Base-by-base conservation (phyloP, 2,888 invertebrate genomes). In the Megaustenia siamemsis region DNA sequence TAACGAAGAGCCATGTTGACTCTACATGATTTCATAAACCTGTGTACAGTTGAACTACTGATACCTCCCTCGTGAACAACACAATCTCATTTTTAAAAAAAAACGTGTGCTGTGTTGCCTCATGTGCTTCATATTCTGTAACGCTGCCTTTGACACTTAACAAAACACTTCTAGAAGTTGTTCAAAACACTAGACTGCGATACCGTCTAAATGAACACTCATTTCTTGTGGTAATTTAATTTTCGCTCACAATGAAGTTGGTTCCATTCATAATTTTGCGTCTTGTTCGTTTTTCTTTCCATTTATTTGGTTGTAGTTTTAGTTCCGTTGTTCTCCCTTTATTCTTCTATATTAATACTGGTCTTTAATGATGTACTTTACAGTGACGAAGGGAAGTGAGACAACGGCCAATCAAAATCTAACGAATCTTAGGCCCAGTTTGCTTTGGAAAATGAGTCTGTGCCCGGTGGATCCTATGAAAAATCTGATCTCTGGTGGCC, bases 221-320 rank as follows among this genome's bases (percentile, higher is more conserved):
- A 79, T 79, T 79, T 28, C 38, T 63, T 24, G 10, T 21, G 28
- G 66, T 79, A 79, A 66, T 79, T 66, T 28, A 18, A 66, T 79
- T 63, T 12, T n/a, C 0, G 10, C 8, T 43, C 38, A 35, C 40
- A 63, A 32, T 79, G 40, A 53, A 8, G n/a, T 66, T 38, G 15
- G 28, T 10, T 28, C n/a, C n/a, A n/a, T n/a, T n/a, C n/a, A n/a
- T n/a, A n/a, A n/a, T n/a, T n/a, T n/a, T n/a, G n/a, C n/a, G 8
- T 24, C 5, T 78, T 35, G 38, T 45, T 45, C 49, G 45, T 76
- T 49, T 76, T 45, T 45, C 12, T 45, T 45, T 45, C n/a, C n/a
- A n/a, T 6, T 60, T 8, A 60, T 60, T 60, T n/a, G 10, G 12
- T 15, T 56, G 15, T 56, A 24, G 24, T 8, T 60, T 8, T 40